phyloP scores from a whole-genome alignment of 2,113 vertebrate genomes.

The Pelecanus crispus region DNA sequence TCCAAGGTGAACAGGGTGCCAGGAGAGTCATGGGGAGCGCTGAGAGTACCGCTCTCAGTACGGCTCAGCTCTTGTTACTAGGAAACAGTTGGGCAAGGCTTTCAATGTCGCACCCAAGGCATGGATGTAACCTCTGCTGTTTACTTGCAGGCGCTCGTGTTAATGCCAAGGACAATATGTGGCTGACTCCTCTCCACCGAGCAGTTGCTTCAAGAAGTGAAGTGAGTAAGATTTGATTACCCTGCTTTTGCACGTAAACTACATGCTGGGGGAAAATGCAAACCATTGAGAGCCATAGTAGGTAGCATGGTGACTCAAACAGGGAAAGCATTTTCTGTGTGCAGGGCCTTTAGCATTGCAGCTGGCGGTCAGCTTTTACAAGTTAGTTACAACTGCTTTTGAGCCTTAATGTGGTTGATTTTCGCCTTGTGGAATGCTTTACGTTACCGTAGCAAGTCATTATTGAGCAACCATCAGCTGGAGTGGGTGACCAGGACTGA shows the following conservation, averaged over 20 bases:
- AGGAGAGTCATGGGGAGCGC: not conserved
- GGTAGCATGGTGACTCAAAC: not conserved
- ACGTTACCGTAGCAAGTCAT: not conserved
- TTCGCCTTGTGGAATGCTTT: not conserved
- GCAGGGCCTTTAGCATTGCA: not conserved
- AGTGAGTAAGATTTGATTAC: constrained; percentile 70
- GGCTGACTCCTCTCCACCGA: constrained; percentile 95
- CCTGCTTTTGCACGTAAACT: not conserved
- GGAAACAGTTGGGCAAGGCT: not conserved
- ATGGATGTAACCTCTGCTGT: constrained; percentile 24
- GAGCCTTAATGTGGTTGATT: not conserved
- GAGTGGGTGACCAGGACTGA: not conserved
- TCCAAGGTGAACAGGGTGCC: not conserved
- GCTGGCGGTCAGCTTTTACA: not conserved
- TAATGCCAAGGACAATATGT: constrained; percentile 98
- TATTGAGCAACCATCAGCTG: not conserved
- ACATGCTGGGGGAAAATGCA: not conserved
- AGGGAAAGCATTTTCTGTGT: not conserved
- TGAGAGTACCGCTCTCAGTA: not conserved
- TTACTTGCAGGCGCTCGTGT: constrained; percentile 87
- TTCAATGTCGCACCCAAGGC: not conserved
- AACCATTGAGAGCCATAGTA: not conserved
- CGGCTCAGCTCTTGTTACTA: not conserved
- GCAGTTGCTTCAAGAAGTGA: constrained; percentile 94
- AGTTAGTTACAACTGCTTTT: not conserved